A percentile compares a stretch with the other conserved stretches of the same genome.
phyloP scores from a whole-genome alignment of 2,113 vertebrate species.

The Electrona antarctica region DNA sequence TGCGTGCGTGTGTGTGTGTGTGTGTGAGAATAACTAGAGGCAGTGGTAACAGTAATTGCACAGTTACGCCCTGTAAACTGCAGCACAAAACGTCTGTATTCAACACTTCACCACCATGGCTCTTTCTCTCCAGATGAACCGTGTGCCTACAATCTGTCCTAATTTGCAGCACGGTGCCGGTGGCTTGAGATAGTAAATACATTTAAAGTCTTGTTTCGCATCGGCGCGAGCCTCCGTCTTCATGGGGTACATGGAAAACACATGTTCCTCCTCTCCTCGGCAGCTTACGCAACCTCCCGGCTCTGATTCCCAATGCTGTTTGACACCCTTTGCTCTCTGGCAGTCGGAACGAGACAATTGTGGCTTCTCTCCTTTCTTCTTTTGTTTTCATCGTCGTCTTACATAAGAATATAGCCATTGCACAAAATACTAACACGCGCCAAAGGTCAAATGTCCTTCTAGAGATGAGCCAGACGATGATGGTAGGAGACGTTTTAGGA shows the following conservation, averaged over 20 bases:
- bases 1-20: no score
- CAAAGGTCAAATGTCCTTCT: no score
- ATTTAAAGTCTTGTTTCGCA: constrained; percentile 30
- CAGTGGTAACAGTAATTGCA: not conserved
- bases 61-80: not conserved
- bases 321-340: constrained; percentile 38
- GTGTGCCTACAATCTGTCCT: not conserved
- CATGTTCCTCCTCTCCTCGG: constrained; percentile 47
- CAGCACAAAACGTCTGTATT: not conserved
- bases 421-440: constrained; percentile 10
- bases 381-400: constrained; percentile 52
- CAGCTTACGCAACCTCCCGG: constrained; percentile 51
- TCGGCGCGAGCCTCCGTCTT: constrained; percentile 27
- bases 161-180: not conserved
- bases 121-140: not conserved
- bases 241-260: constrained; percentile 61
- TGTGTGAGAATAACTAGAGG: no score
- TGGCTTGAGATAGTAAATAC: constrained; percentile 2
- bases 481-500: no score
- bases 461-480: no score
- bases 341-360: constrained; percentile 17
- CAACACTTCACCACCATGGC: not conserved
- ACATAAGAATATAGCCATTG: constrained; percentile 20
- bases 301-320: constrained; percentile 25
- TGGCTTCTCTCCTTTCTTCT: constrained; percentile 30